A percentile compares a stretch with the other conserved stretches of the same genome.
Evolutionary conservation across 2,797 vertebrate species (phyloP).

Genomic region (Myiothlypis coronata): DNA sequence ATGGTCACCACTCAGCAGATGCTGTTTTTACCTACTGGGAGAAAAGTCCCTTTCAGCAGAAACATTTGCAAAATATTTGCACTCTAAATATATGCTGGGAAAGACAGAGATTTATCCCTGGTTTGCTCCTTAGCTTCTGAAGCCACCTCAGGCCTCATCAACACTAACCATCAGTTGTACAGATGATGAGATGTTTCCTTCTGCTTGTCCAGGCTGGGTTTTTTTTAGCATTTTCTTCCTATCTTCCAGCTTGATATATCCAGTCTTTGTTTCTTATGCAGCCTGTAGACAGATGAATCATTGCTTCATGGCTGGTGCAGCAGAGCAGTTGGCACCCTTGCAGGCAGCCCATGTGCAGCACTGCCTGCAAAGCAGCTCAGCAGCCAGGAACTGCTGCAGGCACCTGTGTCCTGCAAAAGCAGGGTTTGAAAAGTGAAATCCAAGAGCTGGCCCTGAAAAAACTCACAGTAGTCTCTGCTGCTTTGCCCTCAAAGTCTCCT

Average conservation of each 20-base stretch:
- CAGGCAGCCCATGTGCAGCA: not conserved
- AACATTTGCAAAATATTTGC: constrained; percentile 41
- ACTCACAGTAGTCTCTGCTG: not conserved
- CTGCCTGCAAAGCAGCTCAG: constrained; percentile 8
- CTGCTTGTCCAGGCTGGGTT: not conserved
- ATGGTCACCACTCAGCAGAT: constrained; percentile 67
- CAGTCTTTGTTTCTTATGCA: not conserved
- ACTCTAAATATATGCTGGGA: not conserved
- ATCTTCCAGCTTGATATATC: not conserved
- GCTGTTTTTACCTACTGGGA: constrained; percentile 57
- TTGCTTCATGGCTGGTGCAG: not conserved
- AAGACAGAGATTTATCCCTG: not conserved
- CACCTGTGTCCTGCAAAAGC: not conserved
- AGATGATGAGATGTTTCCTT: not conserved
- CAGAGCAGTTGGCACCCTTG: not conserved
- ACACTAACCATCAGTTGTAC: not conserved
- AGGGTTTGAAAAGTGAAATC: not conserved
- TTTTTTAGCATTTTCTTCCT: not conserved
- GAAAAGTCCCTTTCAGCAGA: constrained; percentile 57
- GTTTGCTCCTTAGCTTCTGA: not conserved
- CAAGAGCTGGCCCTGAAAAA: not conserved
- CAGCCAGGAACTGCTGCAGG: not conserved
- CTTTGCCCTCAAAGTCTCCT: not conserved
- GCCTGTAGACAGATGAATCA: not conserved
- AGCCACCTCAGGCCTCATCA: not conserved